A percentile compares a stretch with the other conserved stretches of the same genome.
These are phyloP conservation scores for Aleiodes alternator DNA, from an alignment of 2,888 invertebrate genomes.

Conservation along the genomic window DNA sequence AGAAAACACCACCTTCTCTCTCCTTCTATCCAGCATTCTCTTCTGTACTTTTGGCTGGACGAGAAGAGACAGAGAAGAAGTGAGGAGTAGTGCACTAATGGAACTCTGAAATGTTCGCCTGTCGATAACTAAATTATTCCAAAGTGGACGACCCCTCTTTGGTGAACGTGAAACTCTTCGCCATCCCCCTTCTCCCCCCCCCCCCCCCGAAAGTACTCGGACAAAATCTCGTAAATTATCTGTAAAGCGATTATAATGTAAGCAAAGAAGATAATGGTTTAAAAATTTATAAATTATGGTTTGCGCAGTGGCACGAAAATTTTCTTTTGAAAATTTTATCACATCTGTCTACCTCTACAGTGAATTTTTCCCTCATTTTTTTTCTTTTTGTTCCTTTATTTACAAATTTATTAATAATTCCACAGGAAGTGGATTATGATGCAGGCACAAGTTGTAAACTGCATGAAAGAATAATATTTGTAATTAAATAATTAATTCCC, in stretches of 20 bases:
- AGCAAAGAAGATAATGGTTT: conserved; percentile 23
- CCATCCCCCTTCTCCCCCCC: not conserved
- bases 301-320: not conserved
- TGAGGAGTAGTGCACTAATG: conserved; percentile 60
- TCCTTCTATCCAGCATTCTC: not conserved
- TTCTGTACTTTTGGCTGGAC: not conserved
- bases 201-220: conserved; percentile 17
- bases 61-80: not conserved
- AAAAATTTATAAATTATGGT: conserved; percentile 37
- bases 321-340: not conserved
- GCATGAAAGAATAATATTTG: not conserved
- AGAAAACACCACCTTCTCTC: not conserved
- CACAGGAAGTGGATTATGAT: not conserved
- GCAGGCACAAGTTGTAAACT: too few species aligned
- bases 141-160: conserved; percentile 55
- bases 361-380: not conserved
- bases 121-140: conserved; percentile 70
- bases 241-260: conserved; percentile 40
- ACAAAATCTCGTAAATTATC: conserved; percentile 45
- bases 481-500: not conserved
- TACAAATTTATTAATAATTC: not conserved
- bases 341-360: too few species aligned
- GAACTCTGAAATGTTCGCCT: conserved; percentile 67
- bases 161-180: not conserved
- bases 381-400: not conserved